Base-by-base conservation (phyloP, 53 echinoderm and acorn worm genomes). In the Arbacia lixula region DNA sequence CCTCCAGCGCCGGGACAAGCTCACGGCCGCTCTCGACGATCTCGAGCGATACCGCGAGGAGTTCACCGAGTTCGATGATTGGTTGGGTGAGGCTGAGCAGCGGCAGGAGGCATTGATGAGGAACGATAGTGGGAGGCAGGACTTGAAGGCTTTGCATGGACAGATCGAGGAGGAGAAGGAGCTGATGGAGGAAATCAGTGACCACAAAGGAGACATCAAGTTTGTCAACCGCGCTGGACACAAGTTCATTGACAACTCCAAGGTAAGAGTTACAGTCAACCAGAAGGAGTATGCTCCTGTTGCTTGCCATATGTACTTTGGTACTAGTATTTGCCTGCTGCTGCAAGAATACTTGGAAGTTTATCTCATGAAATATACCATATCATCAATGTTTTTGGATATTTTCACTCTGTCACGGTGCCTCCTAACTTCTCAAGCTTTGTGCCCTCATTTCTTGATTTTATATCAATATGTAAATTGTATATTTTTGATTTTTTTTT, bases 161-260 rank as follows among this genome's bases (percentile, higher is more conserved):
- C 99, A 95, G 85, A 88, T 89, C 0, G 92, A 90, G 43, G 92
- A 92, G 41, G 92, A 95, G 92, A 94, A 95, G 66, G 86, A 71
- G n/a, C 56, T 99, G 61, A 92, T 94, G 84, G 99, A 98, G 68
- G 99, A 98, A 30, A 88, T 98, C 81, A 92, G 89, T 24, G 94
- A 90, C 57, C 99, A 98, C 84, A 98, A 98, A 85, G 99, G 94
- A 40, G 99, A 98, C 72, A 89, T 98, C 12, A 94, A 94, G 46
- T 98, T 98, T 85, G 92, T 98, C 94, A 94, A 92, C 75, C 77
- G 92, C 39, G 91, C 99, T 46, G 99, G 99, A 9, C 99, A 95
- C 67, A 95, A 99, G 82, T 85, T 90, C 84, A 79, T 88, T 80
- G 99, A 98, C 67, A 98, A 90, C 75, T 80, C 86, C 3, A 98